Base-by-base conservation (phyloP, 2,888 invertebrate genomes). In the Prosapia bicincta region DNA sequence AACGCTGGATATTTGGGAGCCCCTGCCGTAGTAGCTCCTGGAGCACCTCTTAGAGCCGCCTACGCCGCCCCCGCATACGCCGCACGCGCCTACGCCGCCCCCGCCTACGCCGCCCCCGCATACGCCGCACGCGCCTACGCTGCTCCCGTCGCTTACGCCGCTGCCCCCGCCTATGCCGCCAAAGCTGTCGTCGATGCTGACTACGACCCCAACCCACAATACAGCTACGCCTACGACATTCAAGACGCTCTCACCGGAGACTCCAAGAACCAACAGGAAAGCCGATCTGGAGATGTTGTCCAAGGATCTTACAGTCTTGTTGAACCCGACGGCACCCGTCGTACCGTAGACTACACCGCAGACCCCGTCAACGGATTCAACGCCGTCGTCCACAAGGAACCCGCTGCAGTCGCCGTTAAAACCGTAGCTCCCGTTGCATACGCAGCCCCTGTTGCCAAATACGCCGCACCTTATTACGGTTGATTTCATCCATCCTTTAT, bases 151-250 rank as follows among this genome's bases (percentile, higher is more conserved):
- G 25, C 83, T 83, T 13, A 83, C 82, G 25, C 83, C 82, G 86
- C 86, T 80, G 89, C 85, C 85, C 87, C 84, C 83, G 85, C 78
- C 75, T 77, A 78, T 71, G 82, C 83, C 32, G 81, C 69, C 72
- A 30, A 67, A 15, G 78, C 79, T 69, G 78, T 78, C 69, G 79
- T 79, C 72, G 79, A 78, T 74, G 74, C 23, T 25, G 81, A 81
- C 66, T 81, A 81, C 80, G 81, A 81, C 80, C 81, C 81, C 71
- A 80, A 81, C 77, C 81, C 81, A 54, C 76, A 77, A 74, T 81
- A 81, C 81, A 78, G 75, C 79, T 81, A 80, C 80, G 79, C 80
- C 75, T 81, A 81, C 74, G 81, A 80, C 78, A 79, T 81, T 78
- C 79, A 81, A 76, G 81, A 81, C 75, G 79, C 80, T 68, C 78